A percentile compares a stretch with the other conserved stretches of the same genome.
phyloP scores from a whole-genome alignment of 2,888 invertebrate species.

The Globia sparganii region DNA sequence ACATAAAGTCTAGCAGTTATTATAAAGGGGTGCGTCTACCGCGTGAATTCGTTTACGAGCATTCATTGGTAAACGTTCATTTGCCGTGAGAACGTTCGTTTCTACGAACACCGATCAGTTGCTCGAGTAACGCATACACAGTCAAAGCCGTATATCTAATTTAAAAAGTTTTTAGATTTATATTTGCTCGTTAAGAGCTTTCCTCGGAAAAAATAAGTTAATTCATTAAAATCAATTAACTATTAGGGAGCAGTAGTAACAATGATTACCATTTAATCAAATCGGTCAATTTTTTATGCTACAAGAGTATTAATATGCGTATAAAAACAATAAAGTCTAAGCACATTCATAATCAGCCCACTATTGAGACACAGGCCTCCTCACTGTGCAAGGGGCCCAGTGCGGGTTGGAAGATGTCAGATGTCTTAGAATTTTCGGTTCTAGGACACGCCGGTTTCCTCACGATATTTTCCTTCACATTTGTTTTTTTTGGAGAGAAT shows the following conservation, averaged over 20 bases:
- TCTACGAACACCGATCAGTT: neutral
- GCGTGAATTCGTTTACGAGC: neutral
- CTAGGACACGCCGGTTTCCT: too few relatives aligned
- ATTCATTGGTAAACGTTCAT: neutral
- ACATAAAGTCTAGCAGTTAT: neutral
- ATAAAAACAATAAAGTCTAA: conserved; percentile 1
- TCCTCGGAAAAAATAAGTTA: neutral
- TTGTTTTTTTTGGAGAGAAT: too few relatives aligned
- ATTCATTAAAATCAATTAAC: neutral
- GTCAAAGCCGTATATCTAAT: neutral
- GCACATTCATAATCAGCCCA: neutral
- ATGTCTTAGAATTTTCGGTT: too few relatives aligned
- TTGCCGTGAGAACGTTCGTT: neutral
- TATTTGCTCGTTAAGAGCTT: neutral
- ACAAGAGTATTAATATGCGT: neutral
- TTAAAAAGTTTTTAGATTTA: neutral
- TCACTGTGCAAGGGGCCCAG: neutral
- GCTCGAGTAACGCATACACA: neutral
- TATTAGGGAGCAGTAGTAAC: neutral
- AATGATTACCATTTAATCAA: too few relatives aligned
- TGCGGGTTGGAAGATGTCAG: neutral
- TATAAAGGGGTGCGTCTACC: neutral
- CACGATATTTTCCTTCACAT: too few relatives aligned
- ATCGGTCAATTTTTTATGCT: too few relatives aligned
- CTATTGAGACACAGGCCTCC: too few relatives aligned